Conservation (phyloP, 92 coral and sea anemone genomes). For the Umimayanthus kanabou region DNA sequence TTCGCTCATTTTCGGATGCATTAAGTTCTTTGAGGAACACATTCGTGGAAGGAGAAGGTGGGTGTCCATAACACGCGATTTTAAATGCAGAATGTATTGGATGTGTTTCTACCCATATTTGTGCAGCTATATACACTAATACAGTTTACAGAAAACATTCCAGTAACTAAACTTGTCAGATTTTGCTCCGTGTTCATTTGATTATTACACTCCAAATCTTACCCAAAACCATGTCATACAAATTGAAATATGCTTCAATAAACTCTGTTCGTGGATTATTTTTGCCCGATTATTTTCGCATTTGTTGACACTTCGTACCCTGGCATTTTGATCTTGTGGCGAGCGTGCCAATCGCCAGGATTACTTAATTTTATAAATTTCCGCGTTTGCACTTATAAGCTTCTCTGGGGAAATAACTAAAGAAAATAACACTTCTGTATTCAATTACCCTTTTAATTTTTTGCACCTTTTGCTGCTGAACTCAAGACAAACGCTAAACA, state of each 20-base stretch:
- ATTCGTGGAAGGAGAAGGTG: constrained; percentile 85
- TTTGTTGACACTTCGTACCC: constrained; percentile 10
- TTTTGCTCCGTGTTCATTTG: constrained; percentile 7
- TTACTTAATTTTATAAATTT: not conserved
- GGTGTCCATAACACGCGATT: not conserved
- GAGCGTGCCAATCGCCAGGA: not conserved
- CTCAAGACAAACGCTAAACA: not conserved
- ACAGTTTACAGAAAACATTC: not conserved
- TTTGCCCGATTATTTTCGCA: not conserved
- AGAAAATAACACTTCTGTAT: not conserved
- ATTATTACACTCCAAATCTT: not conserved
- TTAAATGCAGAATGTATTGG: not conserved
- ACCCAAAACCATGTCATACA: not conserved
- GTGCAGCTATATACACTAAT: not conserved
- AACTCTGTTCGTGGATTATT: constrained; percentile 10
- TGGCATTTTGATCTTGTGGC: constrained; percentile 30
- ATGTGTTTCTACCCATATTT: not conserved
- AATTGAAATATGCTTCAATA: not conserved
- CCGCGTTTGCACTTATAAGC: not conserved
- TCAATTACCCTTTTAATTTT: not conserved
- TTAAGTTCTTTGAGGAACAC: constrained; percentile 79
- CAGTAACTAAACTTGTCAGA: not conserved
- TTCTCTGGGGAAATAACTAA: constrained; percentile 18
- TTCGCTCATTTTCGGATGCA: constrained; percentile 91
- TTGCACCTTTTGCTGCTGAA: not conserved